Conservation (phyloP, 2,113 vertebrate species). For the Albula goreensis region DNA sequence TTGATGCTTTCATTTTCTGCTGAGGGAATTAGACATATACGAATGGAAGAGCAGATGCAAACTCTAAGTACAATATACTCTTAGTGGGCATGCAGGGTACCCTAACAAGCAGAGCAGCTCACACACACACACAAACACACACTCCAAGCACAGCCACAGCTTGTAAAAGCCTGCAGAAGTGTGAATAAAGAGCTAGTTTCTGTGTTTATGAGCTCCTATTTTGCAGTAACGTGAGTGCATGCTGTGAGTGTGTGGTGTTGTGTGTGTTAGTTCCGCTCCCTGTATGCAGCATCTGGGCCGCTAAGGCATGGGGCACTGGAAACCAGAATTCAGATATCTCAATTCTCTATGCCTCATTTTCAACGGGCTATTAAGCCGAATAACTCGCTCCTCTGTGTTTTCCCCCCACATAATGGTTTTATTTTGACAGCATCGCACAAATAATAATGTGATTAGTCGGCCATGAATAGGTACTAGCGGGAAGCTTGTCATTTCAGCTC, state of each 20-base stretch:
- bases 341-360: not conserved
- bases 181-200: constrained; percentile 45
- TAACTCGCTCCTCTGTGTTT: constrained; percentile 7
- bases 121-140: constrained; percentile 5
- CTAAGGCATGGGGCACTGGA: constrained; percentile 9
- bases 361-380: not conserved
- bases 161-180: constrained; percentile 45
- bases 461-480: constrained; percentile 2
- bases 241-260: constrained; percentile 24
- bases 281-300: constrained; percentile 29
- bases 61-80: not conserved
- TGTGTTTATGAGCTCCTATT: constrained; percentile 37
- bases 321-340: not conserved
- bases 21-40: not conserved
- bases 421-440: constrained; percentile 14
- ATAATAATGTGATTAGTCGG: constrained; percentile 16
- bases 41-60: not conserved
- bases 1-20: not conserved
- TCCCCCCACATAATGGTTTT: not conserved
- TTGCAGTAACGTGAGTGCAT: constrained; percentile 6
- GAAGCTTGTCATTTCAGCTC: constrained; percentile 6
- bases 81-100: not conserved
- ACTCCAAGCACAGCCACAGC: constrained; percentile 31
- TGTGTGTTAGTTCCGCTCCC: constrained; percentile 24
- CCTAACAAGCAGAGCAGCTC: constrained; percentile 4